phyloP scores from a whole-genome alignment of 2,113 vertebrate genomes.

The Marmota monax region DNA sequence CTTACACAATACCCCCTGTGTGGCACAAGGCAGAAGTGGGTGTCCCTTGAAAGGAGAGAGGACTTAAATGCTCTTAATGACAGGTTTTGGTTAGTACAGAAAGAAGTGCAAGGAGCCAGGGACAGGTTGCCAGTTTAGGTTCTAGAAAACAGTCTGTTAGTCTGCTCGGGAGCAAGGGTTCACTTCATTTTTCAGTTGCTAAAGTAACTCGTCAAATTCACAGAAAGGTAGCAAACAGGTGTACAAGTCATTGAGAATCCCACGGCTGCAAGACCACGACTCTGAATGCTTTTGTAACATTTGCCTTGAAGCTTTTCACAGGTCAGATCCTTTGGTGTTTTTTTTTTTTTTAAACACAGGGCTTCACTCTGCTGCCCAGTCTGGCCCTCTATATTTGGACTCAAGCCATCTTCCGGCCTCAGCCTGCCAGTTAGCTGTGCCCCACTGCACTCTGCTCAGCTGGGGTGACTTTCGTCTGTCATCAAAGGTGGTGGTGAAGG shows the following conservation, averaged over 20 bases:
- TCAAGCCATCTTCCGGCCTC: neutral
- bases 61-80: neutral
- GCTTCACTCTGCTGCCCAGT: neutral
- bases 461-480: neutral
- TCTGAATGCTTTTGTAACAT: neutral
- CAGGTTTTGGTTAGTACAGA: neutral
- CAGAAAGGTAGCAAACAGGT: too few relatives aligned
- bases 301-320: neutral
- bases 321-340: neutral
- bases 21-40: neutral
- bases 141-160: neutral
- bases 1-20: neutral
- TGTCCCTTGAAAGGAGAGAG: neutral
- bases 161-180: accelerated
- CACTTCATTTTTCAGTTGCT: too few relatives aligned
- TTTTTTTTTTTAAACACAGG: neutral
- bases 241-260: neutral
- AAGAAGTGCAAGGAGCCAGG: neutral
- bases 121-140: accelerated
- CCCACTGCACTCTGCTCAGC: neutral
- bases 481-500: too few relatives aligned
- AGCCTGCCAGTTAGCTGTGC: neutral
- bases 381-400: neutral
- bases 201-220: neutral
- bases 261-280: neutral